Percentiles rank a stretch among this genome's conserved stretches.
Evolutionary conservation across 2,888 invertebrate species (phyloP).

Genomic region (Phrixothrix hirtus): DNA sequence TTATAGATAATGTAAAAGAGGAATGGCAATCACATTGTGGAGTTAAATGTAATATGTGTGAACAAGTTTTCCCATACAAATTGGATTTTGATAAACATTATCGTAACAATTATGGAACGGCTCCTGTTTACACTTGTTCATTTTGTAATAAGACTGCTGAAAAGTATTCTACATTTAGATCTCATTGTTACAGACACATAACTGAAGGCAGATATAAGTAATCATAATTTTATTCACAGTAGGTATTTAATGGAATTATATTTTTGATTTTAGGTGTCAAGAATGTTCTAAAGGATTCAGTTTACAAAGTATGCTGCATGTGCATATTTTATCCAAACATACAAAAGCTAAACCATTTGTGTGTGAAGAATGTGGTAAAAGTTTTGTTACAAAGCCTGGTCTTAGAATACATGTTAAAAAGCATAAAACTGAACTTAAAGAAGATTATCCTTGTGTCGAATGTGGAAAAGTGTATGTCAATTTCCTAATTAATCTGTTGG

Average conservation of each 20-base stretch:
- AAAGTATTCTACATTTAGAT: constrained; percentile 60
- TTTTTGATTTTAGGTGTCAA: constrained; percentile 55
- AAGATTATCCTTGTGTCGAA: constrained; percentile 54
- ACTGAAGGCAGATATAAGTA: constrained; percentile 62
- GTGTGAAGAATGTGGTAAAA: constrained; percentile 54
- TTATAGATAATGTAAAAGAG: constrained; percentile 58
- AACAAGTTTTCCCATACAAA: constrained; percentile 58
- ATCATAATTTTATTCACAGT: constrained; percentile 38
- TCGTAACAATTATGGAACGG: constrained; percentile 47
- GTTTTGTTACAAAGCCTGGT: constrained; percentile 57
- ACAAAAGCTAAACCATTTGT: constrained; percentile 55
- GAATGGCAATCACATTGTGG: constrained; percentile 58
- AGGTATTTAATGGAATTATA: not conserved
- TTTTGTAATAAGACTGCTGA: constrained; percentile 61
- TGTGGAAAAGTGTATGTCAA: constrained; percentile 54
- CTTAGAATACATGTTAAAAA: constrained; percentile 58
- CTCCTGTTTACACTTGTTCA: constrained; percentile 63
- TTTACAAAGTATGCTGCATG: constrained; percentile 60
- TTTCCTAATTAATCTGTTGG: no score
- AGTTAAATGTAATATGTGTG: constrained; percentile 62
- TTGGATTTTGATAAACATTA: constrained; percentile 62
- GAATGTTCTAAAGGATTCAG: constrained; percentile 61
- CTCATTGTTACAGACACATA: constrained; percentile 63
- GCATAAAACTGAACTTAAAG: constrained; percentile 54
- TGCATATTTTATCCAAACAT: constrained; percentile 60